Conservation (phyloP, 2,797 vertebrate species). For the Ateles fusciceps region DNA sequence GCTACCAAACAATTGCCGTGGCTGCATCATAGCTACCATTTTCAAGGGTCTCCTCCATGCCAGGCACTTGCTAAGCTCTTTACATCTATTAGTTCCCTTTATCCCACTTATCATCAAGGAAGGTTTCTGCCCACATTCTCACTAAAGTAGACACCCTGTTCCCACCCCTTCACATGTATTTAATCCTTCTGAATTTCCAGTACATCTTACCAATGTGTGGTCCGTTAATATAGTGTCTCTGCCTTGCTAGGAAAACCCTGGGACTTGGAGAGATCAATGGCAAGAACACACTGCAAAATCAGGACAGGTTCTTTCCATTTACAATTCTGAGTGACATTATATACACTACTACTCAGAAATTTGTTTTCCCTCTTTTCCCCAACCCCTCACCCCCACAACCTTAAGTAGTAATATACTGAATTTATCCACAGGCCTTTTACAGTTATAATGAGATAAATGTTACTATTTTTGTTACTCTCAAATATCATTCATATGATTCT, state of each 20-base stretch:
- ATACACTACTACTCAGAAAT: background rate
- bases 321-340: background rate
- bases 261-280: background rate
- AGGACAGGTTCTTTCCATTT: background rate
- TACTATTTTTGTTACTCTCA: background rate
- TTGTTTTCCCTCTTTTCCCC: background rate
- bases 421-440: background rate
- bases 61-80: background rate
- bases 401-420: background rate
- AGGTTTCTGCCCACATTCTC: background rate
- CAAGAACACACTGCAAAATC: background rate
- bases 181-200: background rate
- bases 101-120: background rate
- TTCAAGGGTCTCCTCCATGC: background rate
- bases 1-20: background rate
- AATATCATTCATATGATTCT: background rate
- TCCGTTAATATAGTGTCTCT: background rate
- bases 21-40: background rate
- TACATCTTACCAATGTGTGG: background rate
- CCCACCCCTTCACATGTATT: background rate
- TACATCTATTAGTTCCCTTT: background rate
- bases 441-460: background rate
- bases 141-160: fast-evolving
- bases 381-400: fast-evolving
- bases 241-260: background rate